Evolutionary conservation across 2,888 invertebrate species (phyloP).

Genomic region (Agrochola circellaris): DNA sequence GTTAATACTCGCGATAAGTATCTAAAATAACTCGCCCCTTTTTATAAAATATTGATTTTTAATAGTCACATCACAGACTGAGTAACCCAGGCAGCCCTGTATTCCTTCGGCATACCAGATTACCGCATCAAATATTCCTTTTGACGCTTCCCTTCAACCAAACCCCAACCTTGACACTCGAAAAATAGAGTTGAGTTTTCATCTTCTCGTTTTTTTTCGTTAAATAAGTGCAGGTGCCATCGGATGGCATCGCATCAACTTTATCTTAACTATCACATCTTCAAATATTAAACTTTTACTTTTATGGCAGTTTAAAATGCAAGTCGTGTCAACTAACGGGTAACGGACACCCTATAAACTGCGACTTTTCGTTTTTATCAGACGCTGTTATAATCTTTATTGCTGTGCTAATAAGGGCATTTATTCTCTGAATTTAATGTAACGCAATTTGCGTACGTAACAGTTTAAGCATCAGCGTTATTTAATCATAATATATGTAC

Average conservation of each 20-base stretch:
- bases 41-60: slow-evolving; percentile 89
- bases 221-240: slow-evolving; percentile 86
- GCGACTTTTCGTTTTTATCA: slow-evolving; percentile 68
- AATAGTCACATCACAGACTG: slow-evolving; percentile 85
- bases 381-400: slow-evolving; percentile 37
- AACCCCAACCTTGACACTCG: slow-evolving; percentile 61
- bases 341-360: slow-evolving; percentile 69
- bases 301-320: slow-evolving; percentile 86
- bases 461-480: neutral
- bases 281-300: slow-evolving; percentile 89
- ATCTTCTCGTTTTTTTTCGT: slow-evolving; percentile 48
- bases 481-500: neutral
- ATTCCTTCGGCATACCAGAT: slow-evolving; percentile 86
- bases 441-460: neutral
- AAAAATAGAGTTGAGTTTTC: slow-evolving; percentile 59
- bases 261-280: slow-evolving; percentile 88
- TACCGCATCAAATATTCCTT: slow-evolving; percentile 86
- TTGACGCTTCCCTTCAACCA: slow-evolving; percentile 60
- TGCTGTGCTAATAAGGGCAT: slow-evolving; percentile 49
- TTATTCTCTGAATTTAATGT: slow-evolving; percentile 23
- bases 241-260: slow-evolving; percentile 78
- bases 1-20: slow-evolving; percentile 87
- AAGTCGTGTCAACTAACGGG: slow-evolving; percentile 84
- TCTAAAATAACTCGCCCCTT: slow-evolving; percentile 83
- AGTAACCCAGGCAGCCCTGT: slow-evolving; percentile 87